phyloP scores from a whole-genome alignment of 2,797 vertebrate species.

The Sebastes itinus region DNA sequence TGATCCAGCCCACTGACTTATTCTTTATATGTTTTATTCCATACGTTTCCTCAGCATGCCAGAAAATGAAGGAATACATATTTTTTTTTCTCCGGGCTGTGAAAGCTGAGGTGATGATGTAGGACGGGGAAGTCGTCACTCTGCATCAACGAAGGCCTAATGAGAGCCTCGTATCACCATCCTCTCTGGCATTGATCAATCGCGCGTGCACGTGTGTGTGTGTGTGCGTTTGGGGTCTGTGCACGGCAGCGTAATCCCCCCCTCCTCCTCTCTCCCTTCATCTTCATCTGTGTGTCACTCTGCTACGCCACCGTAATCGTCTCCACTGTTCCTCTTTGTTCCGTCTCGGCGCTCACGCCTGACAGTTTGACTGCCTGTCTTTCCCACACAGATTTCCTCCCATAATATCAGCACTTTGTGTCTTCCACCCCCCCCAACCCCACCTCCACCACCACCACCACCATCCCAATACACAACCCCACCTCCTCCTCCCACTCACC shows the following conservation, averaged over 20 bases:
- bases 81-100: background rate
- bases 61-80: slow-evolving; percentile 7
- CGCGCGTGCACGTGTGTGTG: background rate
- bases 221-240: slow-evolving; percentile 2
- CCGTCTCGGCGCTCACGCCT: slow-evolving; percentile 80
- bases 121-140: background rate
- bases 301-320: slow-evolving; percentile 74
- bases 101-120: background rate
- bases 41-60: background rate
- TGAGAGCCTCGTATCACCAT: slow-evolving; percentile 7
- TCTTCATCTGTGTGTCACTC: slow-evolving; percentile 63
- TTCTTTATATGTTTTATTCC: slow-evolving; percentile 9
- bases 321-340: slow-evolving; percentile 81
- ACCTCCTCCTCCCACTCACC: slow-evolving; percentile 21
- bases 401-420: slow-evolving; percentile 71
- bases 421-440: slow-evolving; percentile 18
- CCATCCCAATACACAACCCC: slow-evolving; percentile 9
- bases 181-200: slow-evolving; percentile 37
- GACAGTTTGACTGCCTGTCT: slow-evolving; percentile 83
- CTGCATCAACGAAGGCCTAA: slow-evolving; percentile 7
- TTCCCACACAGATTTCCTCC: slow-evolving; percentile 75
- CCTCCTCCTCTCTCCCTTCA: slow-evolving; percentile 14
- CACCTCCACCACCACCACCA: background rate
- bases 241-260: slow-evolving; percentile 11
- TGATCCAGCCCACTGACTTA: background rate